phyloP scores from a whole-genome alignment of 2,888 invertebrate genomes.

The Mylabris sibirica region DNA sequence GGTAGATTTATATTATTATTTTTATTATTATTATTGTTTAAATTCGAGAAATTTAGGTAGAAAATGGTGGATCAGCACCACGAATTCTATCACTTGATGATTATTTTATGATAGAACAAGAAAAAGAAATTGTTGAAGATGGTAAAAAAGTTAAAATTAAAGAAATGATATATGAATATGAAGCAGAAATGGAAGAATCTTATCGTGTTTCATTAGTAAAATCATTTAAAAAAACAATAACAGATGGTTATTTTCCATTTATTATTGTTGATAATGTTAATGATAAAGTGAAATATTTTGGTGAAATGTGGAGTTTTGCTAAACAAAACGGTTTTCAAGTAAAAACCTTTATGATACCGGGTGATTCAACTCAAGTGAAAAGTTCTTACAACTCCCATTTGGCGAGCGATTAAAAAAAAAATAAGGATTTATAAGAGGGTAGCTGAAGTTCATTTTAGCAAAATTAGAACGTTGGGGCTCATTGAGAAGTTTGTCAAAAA shows the following conservation, averaged over 20 bases:
- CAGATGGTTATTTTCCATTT: conserved; percentile 90
- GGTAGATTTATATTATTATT: conserved; percentile 58
- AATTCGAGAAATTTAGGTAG: conserved; percentile 62
- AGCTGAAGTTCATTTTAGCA: no score
- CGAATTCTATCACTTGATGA: conserved; percentile 94
- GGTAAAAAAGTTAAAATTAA: conserved; percentile 75
- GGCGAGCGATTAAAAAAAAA: no score
- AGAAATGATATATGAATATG: conserved; percentile 89
- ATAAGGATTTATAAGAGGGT: no score
- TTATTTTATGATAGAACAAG: conserved; percentile 91
- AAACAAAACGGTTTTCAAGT: conserved; percentile 88
- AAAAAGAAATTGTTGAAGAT: conserved; percentile 74
- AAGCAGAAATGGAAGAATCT: conserved; percentile 80
- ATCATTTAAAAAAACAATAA: conserved; percentile 89
- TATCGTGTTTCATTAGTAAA: conserved; percentile 85
- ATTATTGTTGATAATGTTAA: conserved; percentile 93
- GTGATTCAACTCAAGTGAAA: no score
- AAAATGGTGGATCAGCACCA: conserved; percentile 87
- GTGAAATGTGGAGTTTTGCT: conserved; percentile 88
- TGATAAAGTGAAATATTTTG: conserved; percentile 80
- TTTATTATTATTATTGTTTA: not conserved
- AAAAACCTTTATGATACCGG: no score
- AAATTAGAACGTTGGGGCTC: no score
- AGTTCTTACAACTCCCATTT: no score
- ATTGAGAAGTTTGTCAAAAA: no score